Evolutionary conservation across 1,140 invertebrate species (phyloP).

Genomic region (Lepidurus apus): DNA sequence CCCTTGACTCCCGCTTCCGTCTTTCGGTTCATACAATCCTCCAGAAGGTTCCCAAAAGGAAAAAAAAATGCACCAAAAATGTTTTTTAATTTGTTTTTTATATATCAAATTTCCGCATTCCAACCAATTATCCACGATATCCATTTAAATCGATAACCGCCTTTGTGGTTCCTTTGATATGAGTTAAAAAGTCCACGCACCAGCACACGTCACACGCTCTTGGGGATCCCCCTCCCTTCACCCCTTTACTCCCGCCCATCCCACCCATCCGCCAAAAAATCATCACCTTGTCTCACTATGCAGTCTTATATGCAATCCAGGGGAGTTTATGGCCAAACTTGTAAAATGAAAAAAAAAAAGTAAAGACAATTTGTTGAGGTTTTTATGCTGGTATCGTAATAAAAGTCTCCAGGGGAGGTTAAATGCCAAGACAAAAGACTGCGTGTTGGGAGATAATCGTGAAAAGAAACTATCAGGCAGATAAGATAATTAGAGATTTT

Average conservation of each 20-base stretch:
- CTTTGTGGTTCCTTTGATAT: neutral
- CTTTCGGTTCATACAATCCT: too few species aligned
- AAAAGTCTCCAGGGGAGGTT: neutral
- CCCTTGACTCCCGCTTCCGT: too few species aligned
- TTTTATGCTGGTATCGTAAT: neutral
- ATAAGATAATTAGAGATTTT: neutral
- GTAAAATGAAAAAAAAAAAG: neutral
- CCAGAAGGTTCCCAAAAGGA: too few species aligned
- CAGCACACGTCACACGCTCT: too few species aligned
- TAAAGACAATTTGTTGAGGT: neutral
- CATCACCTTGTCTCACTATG: neutral
- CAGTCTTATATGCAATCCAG: slow-evolving; percentile 13
- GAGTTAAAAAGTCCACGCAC: neutral
- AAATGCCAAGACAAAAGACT: neutral
- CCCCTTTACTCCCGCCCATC: too few species aligned
- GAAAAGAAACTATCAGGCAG: neutral
- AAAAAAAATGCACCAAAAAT: too few species aligned
- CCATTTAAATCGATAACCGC: neutral
- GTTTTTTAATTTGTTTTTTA: too few species aligned
- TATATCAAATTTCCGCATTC: too few species aligned
- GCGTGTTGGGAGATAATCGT: neutral
- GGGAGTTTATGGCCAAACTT: neutral
- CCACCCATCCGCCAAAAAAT: too few species aligned
- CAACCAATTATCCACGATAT: too few species aligned
- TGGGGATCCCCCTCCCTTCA: too few species aligned